Evolutionary conservation across 2,888 invertebrate species (phyloP), one percentile per base, ranked within the genome.

Genomic region (Imbricaverruca yamaguchii): DNA sequence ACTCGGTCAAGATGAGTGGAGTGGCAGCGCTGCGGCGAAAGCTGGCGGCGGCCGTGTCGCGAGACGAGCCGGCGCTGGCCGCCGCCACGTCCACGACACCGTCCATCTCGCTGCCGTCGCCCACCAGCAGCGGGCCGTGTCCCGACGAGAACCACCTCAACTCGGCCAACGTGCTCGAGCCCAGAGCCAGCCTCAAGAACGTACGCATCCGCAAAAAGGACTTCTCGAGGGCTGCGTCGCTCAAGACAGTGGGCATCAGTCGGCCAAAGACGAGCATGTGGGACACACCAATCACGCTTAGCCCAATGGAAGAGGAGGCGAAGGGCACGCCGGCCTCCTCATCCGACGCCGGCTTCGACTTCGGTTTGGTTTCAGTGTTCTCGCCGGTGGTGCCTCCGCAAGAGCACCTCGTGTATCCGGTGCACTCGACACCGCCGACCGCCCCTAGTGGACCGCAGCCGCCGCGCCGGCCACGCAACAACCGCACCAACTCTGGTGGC

Each of bases 381-480:
- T 12, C 74, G 74, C 15, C 53, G 53, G 74, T 74, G 74, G 53
- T 74, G 55, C 74, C 74, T 55, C 74, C 74, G 8, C 74, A 74
- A 55, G 74, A 74, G 74, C 53, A 53, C 9, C 55, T 74, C 53
- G 74, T 74, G 55, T 74, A 74, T 23, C 74, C 74, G 9, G 74
- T 74, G 9, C 74, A 74, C 74, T 74, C 74, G 55, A 55, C 74
- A 21, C 74, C 74, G 9, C 21, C 74, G 9, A 7, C 53, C 18
- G 55, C 8, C 21, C 15, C 18, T 21, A 53, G 74, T 21, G 55
- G 53, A 3, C 53, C 53, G 74, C 74, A 55, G 74, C 74, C 18
- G 21, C 74, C 74, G 23, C 65, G 65, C 65, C 65, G 65, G 23
- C 65, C 65, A 10, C 65, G 65, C n/a, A 23, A 9, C 65, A n/a